Evolutionary conservation across 2,797 vertebrate genomes (phyloP).

Genomic region (Okamejei kenojei): DNA sequence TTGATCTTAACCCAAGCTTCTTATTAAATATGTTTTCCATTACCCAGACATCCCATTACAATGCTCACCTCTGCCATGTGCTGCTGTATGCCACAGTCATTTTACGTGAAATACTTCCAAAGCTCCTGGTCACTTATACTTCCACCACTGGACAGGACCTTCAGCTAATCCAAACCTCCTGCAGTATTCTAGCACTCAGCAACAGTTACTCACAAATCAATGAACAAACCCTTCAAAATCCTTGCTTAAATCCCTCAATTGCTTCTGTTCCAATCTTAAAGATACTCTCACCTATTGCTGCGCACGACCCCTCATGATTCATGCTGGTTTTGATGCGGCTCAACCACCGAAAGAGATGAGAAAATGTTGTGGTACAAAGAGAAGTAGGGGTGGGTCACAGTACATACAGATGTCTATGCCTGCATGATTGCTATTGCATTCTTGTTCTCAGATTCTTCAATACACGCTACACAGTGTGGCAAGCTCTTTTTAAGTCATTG

Average conservation of each 20-base stretch:
- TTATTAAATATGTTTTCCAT: neutral
- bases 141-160: neutral
- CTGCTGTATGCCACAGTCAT: neutral
- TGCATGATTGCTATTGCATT: neutral
- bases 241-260: neutral
- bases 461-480: neutral
- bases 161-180: neutral
- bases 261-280: neutral
- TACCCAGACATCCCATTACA: neutral
- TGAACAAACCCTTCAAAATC: neutral
- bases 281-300: neutral
- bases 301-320: neutral
- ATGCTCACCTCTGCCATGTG: neutral
- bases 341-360: neutral
- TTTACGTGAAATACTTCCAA: neutral
- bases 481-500: neutral
- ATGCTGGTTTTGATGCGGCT: neutral
- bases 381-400: too few relatives aligned
- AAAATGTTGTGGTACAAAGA: neutral
- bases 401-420: too few relatives aligned
- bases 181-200: neutral
- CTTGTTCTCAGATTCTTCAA: neutral
- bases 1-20: neutral
- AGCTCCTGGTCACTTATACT: neutral
- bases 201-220: neutral